Conservation (phyloP, 2,113 vertebrate species). For the Aplodontia rufa region DNA sequence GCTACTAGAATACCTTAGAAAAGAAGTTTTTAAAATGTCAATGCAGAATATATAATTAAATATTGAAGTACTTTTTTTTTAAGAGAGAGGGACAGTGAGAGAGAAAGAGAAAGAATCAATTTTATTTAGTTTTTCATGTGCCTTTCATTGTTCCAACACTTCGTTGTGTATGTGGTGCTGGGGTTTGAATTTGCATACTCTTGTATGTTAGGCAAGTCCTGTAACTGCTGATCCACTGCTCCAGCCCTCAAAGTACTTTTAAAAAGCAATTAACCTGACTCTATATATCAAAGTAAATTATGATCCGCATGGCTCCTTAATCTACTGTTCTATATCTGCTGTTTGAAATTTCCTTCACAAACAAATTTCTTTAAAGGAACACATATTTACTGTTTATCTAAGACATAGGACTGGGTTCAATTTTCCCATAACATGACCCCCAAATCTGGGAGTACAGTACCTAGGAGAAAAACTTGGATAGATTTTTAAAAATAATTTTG, state of each 20-base stretch:
- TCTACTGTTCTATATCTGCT: neutral
- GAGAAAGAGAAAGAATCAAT: no score
- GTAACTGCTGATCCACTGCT: no score
- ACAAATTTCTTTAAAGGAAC: slow-evolving; percentile 22
- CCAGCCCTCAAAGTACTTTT: no score
- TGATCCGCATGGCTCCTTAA: neutral
- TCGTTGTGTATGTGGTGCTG: no score
- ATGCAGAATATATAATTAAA: neutral
- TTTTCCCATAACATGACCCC: neutral
- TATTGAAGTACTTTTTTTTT: slow-evolving; percentile 14
- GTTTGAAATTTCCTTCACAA: neutral
- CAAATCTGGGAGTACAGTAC: neutral
- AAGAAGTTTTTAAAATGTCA: neutral
- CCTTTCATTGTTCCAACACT: no score
- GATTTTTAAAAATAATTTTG: neutral
- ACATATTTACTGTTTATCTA: neutral
- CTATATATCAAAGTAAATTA: neutral
- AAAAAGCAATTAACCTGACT: neutral
- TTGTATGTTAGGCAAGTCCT: no score
- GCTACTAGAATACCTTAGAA: neutral
- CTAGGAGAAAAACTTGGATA: neutral
- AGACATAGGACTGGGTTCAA: neutral
- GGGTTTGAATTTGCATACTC: no score
- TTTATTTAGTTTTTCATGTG: no score
- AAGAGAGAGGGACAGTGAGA: no score